Base-by-base conservation (phyloP, 2,113 vertebrate genomes). In the Bufo bufo region DNA sequence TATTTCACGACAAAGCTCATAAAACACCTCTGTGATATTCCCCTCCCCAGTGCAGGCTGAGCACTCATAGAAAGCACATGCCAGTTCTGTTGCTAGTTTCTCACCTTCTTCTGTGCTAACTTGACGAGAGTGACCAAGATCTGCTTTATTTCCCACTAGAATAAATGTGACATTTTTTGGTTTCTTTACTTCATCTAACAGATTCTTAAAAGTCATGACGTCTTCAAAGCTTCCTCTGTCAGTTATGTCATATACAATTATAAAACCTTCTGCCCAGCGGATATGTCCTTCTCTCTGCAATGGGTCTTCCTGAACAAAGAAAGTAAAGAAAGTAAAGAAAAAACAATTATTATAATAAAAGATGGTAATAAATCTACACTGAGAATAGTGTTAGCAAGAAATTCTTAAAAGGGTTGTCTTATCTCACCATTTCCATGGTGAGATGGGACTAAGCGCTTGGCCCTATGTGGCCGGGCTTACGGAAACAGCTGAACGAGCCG, bases 211-310 rank as follows among this genome's bases (percentile, higher is more conserved):
- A 0, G 96, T 97, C 1, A 95, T 94, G 89, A 99, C 95, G 13
- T 99, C 97, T 92, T 99, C 96, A 4, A 99, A 99, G 93, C 98
- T 99, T 72, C 96, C 96, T 52, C 98, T 94, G 91, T 99, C 98
- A 0, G 98, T 99, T 93, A 99, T 99, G 93, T 99, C 98, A 0
- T 99, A 99, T 19, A 99, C 98, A 1, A 99, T 92, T 87, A 98
- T 93, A 0, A 99, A 99, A 56, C 97, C 97, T 63, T 99, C 98
- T 0, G 97, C 97, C 98, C 98, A 99, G 9, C 98, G 96, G 91
- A 99, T 95, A 43, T 99, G 98, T 5, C 97, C 96, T 92, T 99
- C 98, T 50, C 94, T 96, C 94, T 98, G 98, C 88, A 97, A 95
- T 88, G 94, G 90, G 47, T 99, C 98, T 92, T 99, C 98, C 98